Conservation (phyloP, 2,113 vertebrate genomes). For the Sinocyclocheilus anophthalmus region DNA sequence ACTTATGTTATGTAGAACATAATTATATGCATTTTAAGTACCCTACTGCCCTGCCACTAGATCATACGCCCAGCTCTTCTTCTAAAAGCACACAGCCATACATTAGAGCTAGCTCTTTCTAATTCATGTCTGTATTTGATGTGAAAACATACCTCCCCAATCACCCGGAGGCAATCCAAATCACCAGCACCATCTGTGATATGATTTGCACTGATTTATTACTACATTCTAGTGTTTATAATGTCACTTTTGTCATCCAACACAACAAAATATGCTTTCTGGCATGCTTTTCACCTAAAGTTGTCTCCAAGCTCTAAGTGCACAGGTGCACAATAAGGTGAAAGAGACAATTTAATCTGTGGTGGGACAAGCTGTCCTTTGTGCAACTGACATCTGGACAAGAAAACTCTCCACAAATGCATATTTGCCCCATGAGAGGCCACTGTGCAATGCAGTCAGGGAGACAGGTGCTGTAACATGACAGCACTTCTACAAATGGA, state of each 20-base stretch:
- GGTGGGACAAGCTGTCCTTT: background rate
- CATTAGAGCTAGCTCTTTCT: background rate
- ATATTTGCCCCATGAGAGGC: background rate
- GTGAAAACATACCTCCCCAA: background rate
- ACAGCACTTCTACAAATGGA: slow-evolving; percentile 4
- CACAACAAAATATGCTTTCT: background rate
- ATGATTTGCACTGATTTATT: background rate
- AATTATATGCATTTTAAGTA: slow-evolving; percentile 1
- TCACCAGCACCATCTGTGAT: background rate
- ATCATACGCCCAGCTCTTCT: background rate
- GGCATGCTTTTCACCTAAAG: background rate
- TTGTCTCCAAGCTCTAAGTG: background rate
- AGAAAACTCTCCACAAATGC: background rate
- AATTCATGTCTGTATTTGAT: background rate
- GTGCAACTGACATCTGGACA: background rate
- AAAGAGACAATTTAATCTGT: background rate
- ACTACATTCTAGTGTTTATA: background rate
- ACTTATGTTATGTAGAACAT: background rate
- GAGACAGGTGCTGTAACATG: background rate
- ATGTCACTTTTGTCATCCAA: background rate
- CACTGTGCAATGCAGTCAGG: background rate
- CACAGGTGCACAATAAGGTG: background rate
- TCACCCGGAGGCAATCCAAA: background rate
- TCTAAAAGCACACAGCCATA: background rate
- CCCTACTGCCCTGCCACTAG: background rate